These are phyloP conservation scores for Kryptopterus vitreolus DNA, from an alignment of 2,797 vertebrate species.

Conservation along the genomic window DNA sequence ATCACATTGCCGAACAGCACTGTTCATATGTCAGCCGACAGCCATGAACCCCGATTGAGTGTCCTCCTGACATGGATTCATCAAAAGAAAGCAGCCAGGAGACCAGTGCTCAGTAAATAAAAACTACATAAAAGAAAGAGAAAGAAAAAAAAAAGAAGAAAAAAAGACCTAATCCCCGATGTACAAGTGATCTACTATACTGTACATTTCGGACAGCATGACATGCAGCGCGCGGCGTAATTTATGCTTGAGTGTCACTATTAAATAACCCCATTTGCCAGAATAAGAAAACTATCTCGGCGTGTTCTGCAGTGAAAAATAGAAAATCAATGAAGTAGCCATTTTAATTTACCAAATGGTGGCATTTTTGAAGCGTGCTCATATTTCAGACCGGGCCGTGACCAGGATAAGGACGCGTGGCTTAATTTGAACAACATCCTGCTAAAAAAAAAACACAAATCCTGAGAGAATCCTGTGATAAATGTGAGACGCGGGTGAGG, in stretches of 20 bases:
- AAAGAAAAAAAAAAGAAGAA: neutral
- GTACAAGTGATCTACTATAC: conserved; percentile 16
- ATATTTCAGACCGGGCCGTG: conserved; percentile 32
- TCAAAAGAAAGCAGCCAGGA: conserved; percentile 53
- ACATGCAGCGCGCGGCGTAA: neutral
- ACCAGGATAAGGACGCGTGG: neutral
- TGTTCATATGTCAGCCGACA: conserved; percentile 33
- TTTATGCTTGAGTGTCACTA: conserved; percentile 9
- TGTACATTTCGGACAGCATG: conserved; percentile 8
- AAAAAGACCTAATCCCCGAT: neutral
- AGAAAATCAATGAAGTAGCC: conserved; percentile 43
- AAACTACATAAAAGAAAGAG: too few relatives aligned
- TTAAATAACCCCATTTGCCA: conserved; percentile 26
- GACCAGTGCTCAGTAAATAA: conserved; percentile 23
- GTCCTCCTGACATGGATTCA: conserved; percentile 51
- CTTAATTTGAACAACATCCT: conserved; percentile 36
- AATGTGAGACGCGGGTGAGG: neutral
- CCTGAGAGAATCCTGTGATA: neutral
- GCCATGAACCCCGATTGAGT: conserved; percentile 25
- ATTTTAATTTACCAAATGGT: conserved; percentile 45
- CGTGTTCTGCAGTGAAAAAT: conserved; percentile 32
- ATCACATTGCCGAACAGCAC: neutral
- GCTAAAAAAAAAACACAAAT: neutral
- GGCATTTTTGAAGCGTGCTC: conserved; percentile 20
- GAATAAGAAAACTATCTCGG: conserved; percentile 22